A percentile compares a stretch with the other conserved stretches of the same genome.
phyloP scores from a whole-genome alignment of 2,797 vertebrate species.

The Halcyon leucocephala region DNA sequence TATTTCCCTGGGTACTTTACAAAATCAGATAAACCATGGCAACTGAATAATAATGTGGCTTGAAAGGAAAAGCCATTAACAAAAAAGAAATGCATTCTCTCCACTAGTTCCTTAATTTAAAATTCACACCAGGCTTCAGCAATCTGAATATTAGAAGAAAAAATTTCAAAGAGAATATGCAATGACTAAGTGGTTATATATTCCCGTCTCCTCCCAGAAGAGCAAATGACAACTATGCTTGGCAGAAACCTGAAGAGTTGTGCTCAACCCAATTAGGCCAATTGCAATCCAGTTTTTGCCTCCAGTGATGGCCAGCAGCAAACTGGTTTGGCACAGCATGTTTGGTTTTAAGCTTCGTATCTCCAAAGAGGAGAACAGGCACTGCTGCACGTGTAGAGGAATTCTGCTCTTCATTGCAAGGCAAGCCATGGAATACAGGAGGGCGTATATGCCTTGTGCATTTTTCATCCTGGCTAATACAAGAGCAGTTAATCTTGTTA shows the following conservation, averaged over 20 bases:
- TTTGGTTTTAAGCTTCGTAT: background rate
- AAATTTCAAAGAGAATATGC: constrained; percentile 45
- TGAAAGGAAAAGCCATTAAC: constrained; percentile 64
- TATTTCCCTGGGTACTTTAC: constrained; percentile 41
- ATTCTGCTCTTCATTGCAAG: background rate
- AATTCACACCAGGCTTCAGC: constrained; percentile 44
- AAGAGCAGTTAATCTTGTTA: background rate
- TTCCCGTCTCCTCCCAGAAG: constrained; percentile 8
- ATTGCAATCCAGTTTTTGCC: background rate
- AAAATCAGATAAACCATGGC: constrained; percentile 71
- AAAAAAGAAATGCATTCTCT: constrained; percentile 55
- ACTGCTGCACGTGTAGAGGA: background rate
- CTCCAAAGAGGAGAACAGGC: background rate
- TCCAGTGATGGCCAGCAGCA: background rate
- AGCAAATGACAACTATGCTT: constrained; percentile 33
- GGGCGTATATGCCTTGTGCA: rapidly evolving
- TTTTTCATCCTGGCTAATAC: background rate
- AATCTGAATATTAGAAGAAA: constrained; percentile 49
- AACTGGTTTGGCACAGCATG: background rate
- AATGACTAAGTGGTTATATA: constrained; percentile 21
- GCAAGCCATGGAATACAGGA: background rate
- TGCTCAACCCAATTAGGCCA: background rate
- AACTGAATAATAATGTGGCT: constrained; percentile 67
- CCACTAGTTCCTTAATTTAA: constrained; percentile 44
- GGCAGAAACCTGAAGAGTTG: background rate